phyloP scores from a whole-genome alignment of 2,113 vertebrate species.

The Dasyurus viverrinus region DNA sequence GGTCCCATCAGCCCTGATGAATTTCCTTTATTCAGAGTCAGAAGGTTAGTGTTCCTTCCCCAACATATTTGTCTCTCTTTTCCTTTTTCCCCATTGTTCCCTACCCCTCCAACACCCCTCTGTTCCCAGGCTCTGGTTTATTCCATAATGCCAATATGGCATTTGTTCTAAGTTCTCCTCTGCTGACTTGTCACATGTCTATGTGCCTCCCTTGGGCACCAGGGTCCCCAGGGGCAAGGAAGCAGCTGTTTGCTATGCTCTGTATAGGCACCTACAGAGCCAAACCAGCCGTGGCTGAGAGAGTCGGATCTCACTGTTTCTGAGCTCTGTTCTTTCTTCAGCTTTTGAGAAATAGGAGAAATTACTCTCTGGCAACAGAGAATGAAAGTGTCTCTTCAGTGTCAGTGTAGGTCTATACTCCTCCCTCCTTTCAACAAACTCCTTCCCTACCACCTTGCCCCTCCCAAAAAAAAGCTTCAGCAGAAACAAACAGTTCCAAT shows the following conservation, averaged over 20 bases:
- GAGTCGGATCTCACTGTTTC: background rate
- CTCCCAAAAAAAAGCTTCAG: background rate
- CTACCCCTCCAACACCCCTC: background rate
- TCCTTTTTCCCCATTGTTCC: background rate
- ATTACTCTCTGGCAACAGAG: background rate
- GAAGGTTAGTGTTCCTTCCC: background rate
- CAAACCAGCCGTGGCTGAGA: background rate
- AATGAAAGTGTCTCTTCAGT: background rate
- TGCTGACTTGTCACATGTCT: background rate
- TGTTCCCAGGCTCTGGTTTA: background rate
- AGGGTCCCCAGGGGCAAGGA: background rate
- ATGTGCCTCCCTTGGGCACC: background rate
- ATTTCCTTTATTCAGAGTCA: background rate
- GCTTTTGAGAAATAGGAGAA: constrained; percentile 5
- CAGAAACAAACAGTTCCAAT: constrained; percentile 6
- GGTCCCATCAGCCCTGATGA: background rate
- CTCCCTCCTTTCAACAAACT: background rate
- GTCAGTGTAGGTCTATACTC: background rate
- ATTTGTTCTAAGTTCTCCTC: background rate
- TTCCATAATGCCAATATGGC: background rate
- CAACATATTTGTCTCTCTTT: background rate
- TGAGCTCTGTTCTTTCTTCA: background rate
- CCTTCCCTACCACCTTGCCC: background rate
- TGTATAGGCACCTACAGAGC: background rate
- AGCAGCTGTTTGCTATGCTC: background rate